phyloP scores from a whole-genome alignment of 2,888 invertebrate genomes.

The Amphipyra tragopoginis region DNA sequence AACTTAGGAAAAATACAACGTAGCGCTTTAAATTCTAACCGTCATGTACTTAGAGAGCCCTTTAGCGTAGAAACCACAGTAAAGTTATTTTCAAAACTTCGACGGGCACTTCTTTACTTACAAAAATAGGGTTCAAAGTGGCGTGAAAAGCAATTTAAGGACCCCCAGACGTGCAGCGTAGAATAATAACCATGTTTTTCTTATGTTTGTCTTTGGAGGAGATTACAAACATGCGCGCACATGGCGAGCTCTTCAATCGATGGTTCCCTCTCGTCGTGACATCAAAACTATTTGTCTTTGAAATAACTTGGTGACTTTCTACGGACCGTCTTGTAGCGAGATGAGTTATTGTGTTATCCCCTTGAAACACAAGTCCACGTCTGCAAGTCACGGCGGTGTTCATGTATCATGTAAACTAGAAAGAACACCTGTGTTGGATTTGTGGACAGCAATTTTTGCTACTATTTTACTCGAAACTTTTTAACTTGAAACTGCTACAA shows the following conservation, averaged over 20 bases:
- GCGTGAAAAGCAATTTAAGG: constrained; percentile 31
- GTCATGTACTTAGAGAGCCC: constrained; percentile 68
- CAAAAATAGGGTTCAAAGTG: constrained; percentile 53
- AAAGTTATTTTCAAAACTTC: constrained; percentile 20
- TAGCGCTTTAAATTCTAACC: constrained; percentile 68
- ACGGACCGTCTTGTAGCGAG: constrained; percentile 64
- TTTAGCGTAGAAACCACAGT: constrained; percentile 44
- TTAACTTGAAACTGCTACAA: constrained; percentile 23
- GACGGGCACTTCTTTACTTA: background rate
- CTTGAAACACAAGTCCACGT: constrained; percentile 70
- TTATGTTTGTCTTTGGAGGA: constrained; percentile 85
- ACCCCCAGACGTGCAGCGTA: constrained; percentile 48
- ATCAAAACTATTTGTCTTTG: constrained; percentile 86
- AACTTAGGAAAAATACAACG: constrained; percentile 62
- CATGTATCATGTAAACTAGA: constrained; percentile 65
- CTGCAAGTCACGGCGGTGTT: constrained; percentile 68
- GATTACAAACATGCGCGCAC: constrained; percentile 84
- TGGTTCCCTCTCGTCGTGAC: constrained; percentile 76
- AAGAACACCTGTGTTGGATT: constrained; percentile 40
- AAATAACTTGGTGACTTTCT: constrained; percentile 84
- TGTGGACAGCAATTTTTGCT: constrained; percentile 15
- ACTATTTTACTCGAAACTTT: constrained; percentile 15
- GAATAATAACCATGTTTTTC: constrained; percentile 84
- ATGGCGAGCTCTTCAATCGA: constrained; percentile 79
- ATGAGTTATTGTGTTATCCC: constrained; percentile 79